Base-by-base conservation (phyloP, 37 sponge, comb jelly and placozoan species). In the Ianthella basta region DNA sequence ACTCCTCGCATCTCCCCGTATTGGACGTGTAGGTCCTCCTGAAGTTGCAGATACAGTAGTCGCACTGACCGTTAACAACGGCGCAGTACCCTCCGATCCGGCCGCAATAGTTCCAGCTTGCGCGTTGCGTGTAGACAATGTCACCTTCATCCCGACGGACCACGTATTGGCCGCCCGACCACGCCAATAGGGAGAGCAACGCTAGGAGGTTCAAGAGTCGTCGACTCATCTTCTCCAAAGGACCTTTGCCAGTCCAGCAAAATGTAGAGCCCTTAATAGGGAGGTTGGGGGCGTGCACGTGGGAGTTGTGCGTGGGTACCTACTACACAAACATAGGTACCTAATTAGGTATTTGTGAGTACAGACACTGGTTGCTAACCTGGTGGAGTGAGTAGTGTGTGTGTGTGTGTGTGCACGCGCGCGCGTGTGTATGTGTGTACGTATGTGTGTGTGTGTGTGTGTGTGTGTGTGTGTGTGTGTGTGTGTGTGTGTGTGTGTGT, bases 321-420 rank as follows among this genome's bases (percentile, higher is more conserved):
- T 86, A 84, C 3, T 96, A 98, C 67, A 90, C 96, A 55, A 94
- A 98, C 79, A 98, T 98, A 93, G n/a, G n/a, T n/a, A n/a, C n/a
- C n/a, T n/a, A n/a, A n/a, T n/a, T n/a, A n/a, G n/a, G n/a, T n/a
- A n/a, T n/a, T n/a, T n/a, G n/a, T n/a, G n/a, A n/a, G n/a, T n/a
- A n/a, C 96, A 91, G 60, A 82, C 85, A 15, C 86, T 91, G 6
- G 67, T 93, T 20, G 92, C 94, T 0, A 95, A 91, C 36, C 60
- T 97, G 41, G 56, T 61, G 16, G 95, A 93, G 50, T 44, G 50
- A 10, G 50, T 44, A 54, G 50, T 44, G 50, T 44, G 50, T 44
- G 50, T 44, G 50, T 44, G 50, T 44, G 50, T 44, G 50, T 44
- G 50, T 44, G 50, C 8, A 8, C 8, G 50, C 8, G 50, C 8